Conservation (phyloP, 1,140 invertebrate species). For the Nasonia longicornis region DNA sequence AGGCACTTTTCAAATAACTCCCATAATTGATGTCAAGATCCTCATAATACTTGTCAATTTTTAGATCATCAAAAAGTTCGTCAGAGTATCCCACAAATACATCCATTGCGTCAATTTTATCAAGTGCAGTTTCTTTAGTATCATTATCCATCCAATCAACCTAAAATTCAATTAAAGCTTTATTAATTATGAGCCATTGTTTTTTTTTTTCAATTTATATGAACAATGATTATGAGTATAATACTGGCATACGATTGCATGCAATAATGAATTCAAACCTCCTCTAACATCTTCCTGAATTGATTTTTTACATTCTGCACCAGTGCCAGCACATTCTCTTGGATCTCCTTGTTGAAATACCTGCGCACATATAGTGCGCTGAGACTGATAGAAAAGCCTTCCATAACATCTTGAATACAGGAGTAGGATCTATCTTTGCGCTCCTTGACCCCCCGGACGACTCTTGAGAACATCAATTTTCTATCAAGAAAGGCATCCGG, state of each 20-base stretch:
- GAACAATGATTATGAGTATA: too few relatives aligned
- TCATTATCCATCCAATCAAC: constrained; percentile 91
- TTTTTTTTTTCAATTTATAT: too few relatives aligned
- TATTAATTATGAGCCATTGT: too few relatives aligned
- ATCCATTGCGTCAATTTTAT: constrained; percentile 81
- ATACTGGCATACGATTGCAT: too few relatives aligned
- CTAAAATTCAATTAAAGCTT: constrained; percentile 51
- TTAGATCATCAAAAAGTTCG: constrained; percentile 81
- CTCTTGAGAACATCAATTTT: constrained; percentile 81
- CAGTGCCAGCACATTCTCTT: constrained; percentile 82
- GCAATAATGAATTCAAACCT: constrained; percentile 37
- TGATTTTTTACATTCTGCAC: constrained; percentile 81
- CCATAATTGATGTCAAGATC: constrained; percentile 78
- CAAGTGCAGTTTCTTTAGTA: constrained; percentile 78
- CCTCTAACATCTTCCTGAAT: constrained; percentile 61
- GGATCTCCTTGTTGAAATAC: constrained; percentile 79
- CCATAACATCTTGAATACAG: constrained; percentile 79
- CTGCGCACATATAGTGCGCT: constrained; percentile 81
- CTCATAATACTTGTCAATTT: constrained; percentile 82
- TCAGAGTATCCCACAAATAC: constrained; percentile 85
- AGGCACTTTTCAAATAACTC: constrained; percentile 79
- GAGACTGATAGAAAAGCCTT: constrained; percentile 81
- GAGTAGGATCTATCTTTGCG: constrained; percentile 83
- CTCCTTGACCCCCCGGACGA: constrained; percentile 77
- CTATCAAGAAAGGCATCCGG: constrained; percentile 77